Evolutionary conservation across 1,140 invertebrate genomes (phyloP).

Genomic region (Andricus grossulariae): DNA sequence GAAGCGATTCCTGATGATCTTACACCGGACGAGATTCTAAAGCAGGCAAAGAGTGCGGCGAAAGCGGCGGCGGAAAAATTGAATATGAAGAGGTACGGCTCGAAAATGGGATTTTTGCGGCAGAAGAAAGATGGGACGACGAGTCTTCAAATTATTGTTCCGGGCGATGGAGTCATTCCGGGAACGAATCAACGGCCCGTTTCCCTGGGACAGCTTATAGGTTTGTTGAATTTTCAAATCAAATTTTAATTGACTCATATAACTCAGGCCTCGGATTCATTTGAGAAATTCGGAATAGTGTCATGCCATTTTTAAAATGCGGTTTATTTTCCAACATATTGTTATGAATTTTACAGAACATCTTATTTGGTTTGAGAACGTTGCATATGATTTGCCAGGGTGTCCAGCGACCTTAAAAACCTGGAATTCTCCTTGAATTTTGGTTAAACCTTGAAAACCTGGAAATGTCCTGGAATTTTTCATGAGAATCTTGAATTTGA

Average conservation of each 20-base stretch:
- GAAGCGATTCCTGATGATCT: conserved; percentile 88
- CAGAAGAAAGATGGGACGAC: conserved; percentile 90
- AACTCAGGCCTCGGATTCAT: too few relatives aligned
- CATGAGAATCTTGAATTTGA: too few relatives aligned
- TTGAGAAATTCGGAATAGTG: too few relatives aligned
- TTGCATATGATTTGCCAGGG: too few relatives aligned
- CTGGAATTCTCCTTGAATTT: too few relatives aligned
- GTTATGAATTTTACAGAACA: too few relatives aligned
- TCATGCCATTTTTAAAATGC: too few relatives aligned
- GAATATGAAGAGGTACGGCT: conserved; percentile 77
- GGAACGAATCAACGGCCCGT: conserved; percentile 87
- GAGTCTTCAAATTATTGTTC: conserved; percentile 90
- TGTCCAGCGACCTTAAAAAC: too few relatives aligned
- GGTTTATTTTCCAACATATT: too few relatives aligned
- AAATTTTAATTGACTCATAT: conserved; percentile 64
- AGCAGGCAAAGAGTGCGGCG: conserved; percentile 82
- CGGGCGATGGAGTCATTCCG: conserved; percentile 83
- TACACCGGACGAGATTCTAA: conserved; percentile 87
- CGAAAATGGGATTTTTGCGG: conserved; percentile 88
- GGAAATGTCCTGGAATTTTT: too few relatives aligned
- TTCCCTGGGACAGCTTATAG: conserved; percentile 87
- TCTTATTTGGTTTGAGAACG: too few relatives aligned
- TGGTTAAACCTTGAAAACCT: too few relatives aligned
- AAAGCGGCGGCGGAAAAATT: conserved; percentile 82
- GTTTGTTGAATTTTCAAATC: conserved; percentile 89